Evolutionary conservation across 2,797 vertebrate species (phyloP).

Genomic region (Gambelia wislizenii): DNA sequence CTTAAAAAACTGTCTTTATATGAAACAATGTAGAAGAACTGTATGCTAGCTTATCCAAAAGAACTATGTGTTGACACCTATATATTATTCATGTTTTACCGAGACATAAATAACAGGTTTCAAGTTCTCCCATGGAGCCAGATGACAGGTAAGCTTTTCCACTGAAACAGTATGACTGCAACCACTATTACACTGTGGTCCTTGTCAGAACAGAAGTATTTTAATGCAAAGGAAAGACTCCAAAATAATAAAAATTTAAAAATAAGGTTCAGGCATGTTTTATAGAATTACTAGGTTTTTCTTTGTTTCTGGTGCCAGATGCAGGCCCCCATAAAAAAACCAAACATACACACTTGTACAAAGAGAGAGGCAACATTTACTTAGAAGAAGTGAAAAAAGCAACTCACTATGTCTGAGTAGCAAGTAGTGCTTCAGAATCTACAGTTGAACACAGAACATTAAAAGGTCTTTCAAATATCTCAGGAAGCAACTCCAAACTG

Average conservation of each 20-base stretch:
- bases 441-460: neutral
- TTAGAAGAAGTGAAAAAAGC: neutral
- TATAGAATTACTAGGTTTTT: constrained; percentile 18
- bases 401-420: neutral
- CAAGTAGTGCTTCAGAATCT: neutral
- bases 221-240: neutral
- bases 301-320: neutral
- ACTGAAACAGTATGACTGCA: constrained; percentile 40
- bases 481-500: neutral
- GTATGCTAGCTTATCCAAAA: constrained; percentile 35
- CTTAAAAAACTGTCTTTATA: constrained; percentile 37
- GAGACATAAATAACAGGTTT: constrained; percentile 42
- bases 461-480: neutral
- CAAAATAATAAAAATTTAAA: neutral
- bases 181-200: constrained; percentile 20
- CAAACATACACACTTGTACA: neutral
- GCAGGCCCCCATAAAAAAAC: neutral
- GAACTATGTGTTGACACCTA: constrained; percentile 26
- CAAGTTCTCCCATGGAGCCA: constrained; percentile 34
- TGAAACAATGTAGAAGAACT: constrained; percentile 34
- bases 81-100: constrained; percentile 59
- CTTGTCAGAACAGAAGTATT: neutral
- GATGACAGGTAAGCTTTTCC: constrained; percentile 35
- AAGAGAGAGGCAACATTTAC: neutral
- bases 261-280: constrained; percentile 6